Evolutionary conservation across 2,113 vertebrate species (phyloP).

Genomic region (Cisticola juncidis): DNA sequence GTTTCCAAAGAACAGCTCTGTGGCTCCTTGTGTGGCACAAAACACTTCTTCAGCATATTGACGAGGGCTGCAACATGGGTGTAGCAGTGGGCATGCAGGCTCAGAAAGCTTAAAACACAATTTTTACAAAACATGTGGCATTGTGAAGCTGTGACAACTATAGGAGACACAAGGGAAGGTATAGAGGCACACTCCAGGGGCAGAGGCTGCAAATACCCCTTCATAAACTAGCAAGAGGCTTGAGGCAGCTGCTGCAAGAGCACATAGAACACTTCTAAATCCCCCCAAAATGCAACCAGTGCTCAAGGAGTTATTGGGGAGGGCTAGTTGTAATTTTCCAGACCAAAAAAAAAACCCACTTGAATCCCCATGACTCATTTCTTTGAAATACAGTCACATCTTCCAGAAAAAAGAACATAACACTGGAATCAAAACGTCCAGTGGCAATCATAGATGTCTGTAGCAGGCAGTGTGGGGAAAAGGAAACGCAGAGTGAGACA

Average conservation of each 20-base stretch:
- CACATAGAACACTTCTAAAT: not conserved
- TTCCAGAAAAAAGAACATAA: not conserved
- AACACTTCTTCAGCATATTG: accelerated
- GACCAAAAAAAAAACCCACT: not conserved
- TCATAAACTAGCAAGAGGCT: not conserved
- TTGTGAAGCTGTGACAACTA: not conserved
- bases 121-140: not conserved
- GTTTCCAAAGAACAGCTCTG: not conserved
- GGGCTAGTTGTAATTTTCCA: not conserved
- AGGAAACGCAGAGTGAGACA: not conserved
- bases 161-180: not conserved
- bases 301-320: not conserved
- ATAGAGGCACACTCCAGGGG: not conserved
- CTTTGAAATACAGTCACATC: not conserved
- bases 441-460: not conserved
- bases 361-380: not conserved
- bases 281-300: not conserved
- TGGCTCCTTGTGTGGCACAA: not conserved
- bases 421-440: not conserved
- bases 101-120: not conserved
- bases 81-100: not conserved
- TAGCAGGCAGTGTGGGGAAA: not conserved
- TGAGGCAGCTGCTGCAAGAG: not conserved
- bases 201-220: not conserved
- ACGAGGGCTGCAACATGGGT: not conserved